phyloP scores from a whole-genome alignment of 2,113 vertebrate genomes.

The Thermophis baileyi region DNA sequence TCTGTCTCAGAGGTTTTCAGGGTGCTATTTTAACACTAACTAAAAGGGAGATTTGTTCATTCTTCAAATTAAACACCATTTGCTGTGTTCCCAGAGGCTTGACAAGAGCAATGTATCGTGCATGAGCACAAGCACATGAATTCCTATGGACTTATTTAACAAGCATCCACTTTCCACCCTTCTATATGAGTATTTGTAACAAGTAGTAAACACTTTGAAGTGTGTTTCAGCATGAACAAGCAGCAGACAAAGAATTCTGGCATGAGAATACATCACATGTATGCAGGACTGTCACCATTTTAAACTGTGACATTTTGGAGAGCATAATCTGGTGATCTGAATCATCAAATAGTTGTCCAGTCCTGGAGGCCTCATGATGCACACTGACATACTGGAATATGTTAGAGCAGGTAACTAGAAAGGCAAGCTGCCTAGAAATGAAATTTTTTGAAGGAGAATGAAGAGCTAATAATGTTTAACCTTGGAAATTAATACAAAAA shows the following conservation, averaged over 20 bases:
- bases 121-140: neutral
- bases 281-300: neutral
- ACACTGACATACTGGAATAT: neutral
- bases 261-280: neutral
- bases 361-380: neutral
- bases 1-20: neutral
- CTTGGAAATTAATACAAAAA: neutral
- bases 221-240: neutral
- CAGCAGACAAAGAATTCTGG: neutral
- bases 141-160: neutral
- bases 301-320: neutral
- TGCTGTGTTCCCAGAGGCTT: neutral
- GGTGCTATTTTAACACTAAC: neutral
- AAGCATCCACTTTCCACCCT: neutral
- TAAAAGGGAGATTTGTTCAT: neutral
- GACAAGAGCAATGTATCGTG: neutral
- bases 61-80: neutral
- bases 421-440: neutral
- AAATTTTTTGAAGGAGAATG: neutral
- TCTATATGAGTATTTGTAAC: neutral
- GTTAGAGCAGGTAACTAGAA: neutral
- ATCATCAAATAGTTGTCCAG: neutral
- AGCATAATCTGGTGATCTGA: neutral
- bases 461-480: neutral
- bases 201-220: neutral